Evolutionary conservation across 2,888 invertebrate genomes (phyloP), one percentile per base, ranked within the genome.

Genomic region (Hypena proboscidalis): DNA sequence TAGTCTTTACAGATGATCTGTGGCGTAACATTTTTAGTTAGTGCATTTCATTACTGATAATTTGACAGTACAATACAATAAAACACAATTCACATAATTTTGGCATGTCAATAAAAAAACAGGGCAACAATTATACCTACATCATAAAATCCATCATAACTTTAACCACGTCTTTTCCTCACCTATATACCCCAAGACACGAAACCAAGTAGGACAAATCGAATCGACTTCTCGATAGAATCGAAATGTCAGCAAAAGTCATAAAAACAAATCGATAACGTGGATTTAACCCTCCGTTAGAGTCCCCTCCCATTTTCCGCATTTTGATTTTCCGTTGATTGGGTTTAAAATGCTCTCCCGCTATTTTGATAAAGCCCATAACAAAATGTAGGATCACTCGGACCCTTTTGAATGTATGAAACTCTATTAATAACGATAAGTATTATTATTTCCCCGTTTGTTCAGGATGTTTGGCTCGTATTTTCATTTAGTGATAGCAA

Each of bases 321-420:
- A 74, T 88, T 90, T 88, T 89, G 89, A 89, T 88, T 90, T 88
- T 85, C 83, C 80, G 67, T 85, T 87, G 86, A 89, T 90, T 88
- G 85, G 82, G 87, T 88, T 89, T 87, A 88, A 88, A 90, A 85
- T 85, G 80, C 80, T 81, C 81, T 77, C 76, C 77, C 67, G 78
- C 77, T 80, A 80, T 87, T 83, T 83, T 82, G 78, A 78, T 84
- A 85, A 79, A 80, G 77, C 80, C 73, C 63, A 71, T 71, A 73
- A 80, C 80, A 80, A 84, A 77, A 82, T 78, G 71, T 68, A 61
- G 73, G 75, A 71, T 71, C 62, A 57, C 58, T 71, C 52, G 52
- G 73, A 73, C 75, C 83, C 77, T 65, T 69, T 71, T 77, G 74
- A 69, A 75, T 62, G 31, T 74, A 67, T 70, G 67, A 67, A 73